Conservation (phyloP, 2,888 invertebrate genomes). For the Lasioglossum marginatum region DNA sequence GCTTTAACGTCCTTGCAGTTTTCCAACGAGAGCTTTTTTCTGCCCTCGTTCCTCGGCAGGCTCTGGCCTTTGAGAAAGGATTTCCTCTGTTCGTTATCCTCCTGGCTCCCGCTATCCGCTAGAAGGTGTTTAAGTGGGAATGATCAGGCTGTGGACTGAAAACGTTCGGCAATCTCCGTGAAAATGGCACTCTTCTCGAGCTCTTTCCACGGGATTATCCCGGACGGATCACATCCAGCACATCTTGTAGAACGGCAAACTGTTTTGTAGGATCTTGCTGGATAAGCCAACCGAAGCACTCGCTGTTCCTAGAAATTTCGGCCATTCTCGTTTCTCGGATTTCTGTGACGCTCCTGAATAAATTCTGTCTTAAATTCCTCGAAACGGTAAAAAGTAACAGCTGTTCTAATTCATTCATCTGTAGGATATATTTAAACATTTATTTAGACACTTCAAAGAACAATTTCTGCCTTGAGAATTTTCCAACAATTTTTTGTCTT, state of each 20-base stretch:
- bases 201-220: not conserved
- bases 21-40: not conserved
- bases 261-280: not conserved
- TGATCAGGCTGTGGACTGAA: slow-evolving; percentile 19
- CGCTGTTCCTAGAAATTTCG: not conserved
- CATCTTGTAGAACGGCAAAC: not conserved
- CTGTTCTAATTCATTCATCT: not conserved
- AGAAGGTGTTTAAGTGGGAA: slow-evolving; percentile 19
- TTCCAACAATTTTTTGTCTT: not conserved
- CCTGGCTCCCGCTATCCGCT: not conserved
- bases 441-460: not conserved
- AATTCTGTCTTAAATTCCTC: not conserved
- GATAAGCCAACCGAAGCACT: not conserved
- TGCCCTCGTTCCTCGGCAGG: not conserved
- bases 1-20: slow-evolving; percentile 17
- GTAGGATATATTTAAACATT: not conserved
- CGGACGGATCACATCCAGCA: not conserved
- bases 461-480: not conserved
- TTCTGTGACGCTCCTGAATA: not conserved
- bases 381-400: not conserved
- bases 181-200: not conserved
- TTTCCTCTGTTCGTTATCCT: slow-evolving; percentile 7
- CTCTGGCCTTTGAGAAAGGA: slow-evolving; percentile 1
- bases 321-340: not conserved
- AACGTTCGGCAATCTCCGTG: slow-evolving; percentile 4